A percentile compares a stretch with the other conserved stretches of the same genome.
These are phyloP conservation scores for Erannis defoliaria DNA, from an alignment of 2,888 invertebrate species.

Conservation along the genomic window DNA sequence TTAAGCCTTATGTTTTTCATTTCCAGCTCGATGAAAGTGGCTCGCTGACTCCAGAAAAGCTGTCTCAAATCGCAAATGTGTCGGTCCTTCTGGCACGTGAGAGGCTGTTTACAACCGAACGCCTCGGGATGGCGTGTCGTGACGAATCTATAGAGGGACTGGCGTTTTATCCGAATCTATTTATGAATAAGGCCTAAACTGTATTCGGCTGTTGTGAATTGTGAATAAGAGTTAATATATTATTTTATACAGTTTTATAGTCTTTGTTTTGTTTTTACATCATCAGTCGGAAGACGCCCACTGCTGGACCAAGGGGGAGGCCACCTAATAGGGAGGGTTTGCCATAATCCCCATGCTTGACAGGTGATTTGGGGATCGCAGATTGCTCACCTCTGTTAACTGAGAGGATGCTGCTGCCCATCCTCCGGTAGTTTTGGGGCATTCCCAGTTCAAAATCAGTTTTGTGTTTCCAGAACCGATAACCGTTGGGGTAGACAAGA, in stretches of 20 bases:
- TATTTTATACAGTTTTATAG: conserved; percentile 27
- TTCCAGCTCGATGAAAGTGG: conserved; percentile 89
- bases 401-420: no score
- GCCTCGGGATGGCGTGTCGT: conserved; percentile 94
- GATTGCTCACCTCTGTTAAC: no score
- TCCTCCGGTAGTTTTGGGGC: no score
- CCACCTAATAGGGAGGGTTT: no score
- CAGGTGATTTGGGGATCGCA: no score
- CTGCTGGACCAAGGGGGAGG: no score
- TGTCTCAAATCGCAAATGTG: conserved; percentile 93
- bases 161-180: conserved; percentile 96
- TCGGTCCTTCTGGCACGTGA: conserved; percentile 97
- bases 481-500: no score
- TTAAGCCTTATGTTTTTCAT: not conserved
- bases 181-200: conserved; percentile 83
- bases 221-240: conserved; percentile 37
- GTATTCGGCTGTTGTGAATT: conserved; percentile 23
- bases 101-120: conserved; percentile 94
- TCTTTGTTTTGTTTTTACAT: conserved; percentile 23
- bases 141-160: conserved; percentile 98
- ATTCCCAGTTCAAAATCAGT: no score
- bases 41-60: conserved; percentile 93
- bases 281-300: no score
- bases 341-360: no score
- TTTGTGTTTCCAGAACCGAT: no score